A percentile compares a stretch with the other conserved stretches of the same genome.
phyloP scores from a whole-genome alignment of 1,140 invertebrate genomes.

The Papilio aristodemus region DNA sequence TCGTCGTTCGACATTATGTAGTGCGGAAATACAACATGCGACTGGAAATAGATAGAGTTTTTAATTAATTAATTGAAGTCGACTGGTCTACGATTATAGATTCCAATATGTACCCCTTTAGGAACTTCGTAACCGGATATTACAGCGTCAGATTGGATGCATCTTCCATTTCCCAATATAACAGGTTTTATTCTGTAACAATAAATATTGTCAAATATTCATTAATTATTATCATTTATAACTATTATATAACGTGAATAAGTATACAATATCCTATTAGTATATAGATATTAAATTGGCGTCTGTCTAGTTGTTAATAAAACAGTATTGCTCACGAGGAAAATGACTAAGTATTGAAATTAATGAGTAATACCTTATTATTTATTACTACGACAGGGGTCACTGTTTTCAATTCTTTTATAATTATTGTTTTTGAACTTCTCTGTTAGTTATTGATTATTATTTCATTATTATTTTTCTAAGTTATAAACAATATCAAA shows the following conservation, averaged over 20 bases:
- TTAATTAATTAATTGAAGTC: not conserved
- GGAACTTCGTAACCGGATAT: constrained; percentile 92
- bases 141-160: constrained; percentile 88
- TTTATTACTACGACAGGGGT: constrained; percentile 21
- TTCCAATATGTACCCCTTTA: constrained; percentile 87
- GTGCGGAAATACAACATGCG: constrained; percentile 90
- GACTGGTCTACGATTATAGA: too few species aligned
- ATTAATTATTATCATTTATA: too few species aligned
- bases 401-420: not conserved
- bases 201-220: constrained; percentile 18
- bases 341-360: constrained; percentile 10
- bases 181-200: constrained; percentile 90
- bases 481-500: not conserved
- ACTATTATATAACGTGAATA: too few species aligned
- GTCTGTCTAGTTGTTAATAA: not conserved
- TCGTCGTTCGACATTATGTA: constrained; percentile 89
- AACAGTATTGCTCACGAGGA: constrained; percentile 6
- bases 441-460: not conserved
- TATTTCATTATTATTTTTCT: not conserved
- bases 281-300: too few species aligned
- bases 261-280: too few species aligned
- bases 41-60: constrained; percentile 80
- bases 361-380: constrained; percentile 1
- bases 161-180: constrained; percentile 92
- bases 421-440: not conserved